Conservation (phyloP, 2,113 vertebrate genomes). For the Bubo scandiacus region DNA sequence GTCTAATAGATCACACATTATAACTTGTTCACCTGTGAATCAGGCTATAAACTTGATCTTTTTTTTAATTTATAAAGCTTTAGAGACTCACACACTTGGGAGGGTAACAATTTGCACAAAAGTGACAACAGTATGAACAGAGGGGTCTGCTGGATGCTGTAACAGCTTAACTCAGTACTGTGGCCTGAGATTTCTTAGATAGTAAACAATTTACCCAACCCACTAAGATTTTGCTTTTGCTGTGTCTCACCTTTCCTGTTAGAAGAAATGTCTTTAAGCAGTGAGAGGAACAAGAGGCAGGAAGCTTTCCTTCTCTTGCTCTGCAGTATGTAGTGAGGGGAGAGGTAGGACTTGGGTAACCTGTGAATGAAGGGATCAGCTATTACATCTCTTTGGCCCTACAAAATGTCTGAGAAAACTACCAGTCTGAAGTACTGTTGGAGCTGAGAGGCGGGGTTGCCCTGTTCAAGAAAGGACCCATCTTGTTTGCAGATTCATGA, state of each 20-base stretch:
- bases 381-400: background rate
- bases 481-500: background rate
- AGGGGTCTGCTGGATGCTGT: background rate
- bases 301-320: background rate
- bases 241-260: background rate
- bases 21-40: background rate
- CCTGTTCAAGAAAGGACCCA: background rate
- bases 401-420: background rate
- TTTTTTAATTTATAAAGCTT: background rate
- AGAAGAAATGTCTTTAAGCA: background rate
- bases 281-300: background rate
- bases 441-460: background rate
- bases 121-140: background rate
- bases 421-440: background rate
- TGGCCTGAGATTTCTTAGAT: background rate
- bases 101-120: background rate
- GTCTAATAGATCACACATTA: accelerated
- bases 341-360: background rate
- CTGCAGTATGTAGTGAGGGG: background rate
- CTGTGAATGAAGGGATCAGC: background rate
- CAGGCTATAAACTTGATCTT: background rate
- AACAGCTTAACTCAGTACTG: background rate
- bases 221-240: background rate
- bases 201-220: background rate
- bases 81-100: background rate